Percentiles rank a stretch among this genome's conserved stretches.
These are phyloP conservation scores for Poecilia wingei DNA, from an alignment of 2,797 vertebrate species.

Conservation along the genomic window DNA sequence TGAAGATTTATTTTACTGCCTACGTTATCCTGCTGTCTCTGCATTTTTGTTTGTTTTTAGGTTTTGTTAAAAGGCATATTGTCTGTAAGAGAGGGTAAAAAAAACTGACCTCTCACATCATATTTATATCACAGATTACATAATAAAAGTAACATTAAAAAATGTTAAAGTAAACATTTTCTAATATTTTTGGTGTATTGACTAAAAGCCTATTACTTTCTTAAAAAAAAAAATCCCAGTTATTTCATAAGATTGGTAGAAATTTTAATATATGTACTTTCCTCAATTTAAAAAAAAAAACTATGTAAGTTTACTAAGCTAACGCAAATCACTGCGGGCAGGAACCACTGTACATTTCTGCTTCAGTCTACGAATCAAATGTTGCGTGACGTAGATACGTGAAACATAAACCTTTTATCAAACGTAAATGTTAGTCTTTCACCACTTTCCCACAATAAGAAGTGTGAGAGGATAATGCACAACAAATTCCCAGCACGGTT, in stretches of 20 bases:
- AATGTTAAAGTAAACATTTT: not conserved
- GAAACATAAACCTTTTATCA: not conserved
- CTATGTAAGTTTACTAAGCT: not conserved
- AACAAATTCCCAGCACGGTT: conserved; percentile 23
- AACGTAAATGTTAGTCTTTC: not conserved
- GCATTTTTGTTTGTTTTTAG: not conserved
- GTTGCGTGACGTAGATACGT: not conserved
- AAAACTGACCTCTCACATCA: not conserved
- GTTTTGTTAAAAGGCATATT: not conserved
- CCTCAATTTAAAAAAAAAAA: not conserved
- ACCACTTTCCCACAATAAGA: not conserved
- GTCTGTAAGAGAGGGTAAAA: not conserved
- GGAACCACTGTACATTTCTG: not conserved
- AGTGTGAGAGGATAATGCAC: conserved; percentile 25
- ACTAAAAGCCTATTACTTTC: not conserved
- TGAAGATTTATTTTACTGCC: not conserved
- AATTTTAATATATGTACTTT: too few relatives aligned
- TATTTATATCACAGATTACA: not conserved
- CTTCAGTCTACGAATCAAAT: not conserved
- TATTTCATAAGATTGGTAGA: not conserved
- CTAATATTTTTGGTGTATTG: not conserved
- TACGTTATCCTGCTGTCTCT: not conserved
- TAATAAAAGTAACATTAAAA: not conserved
- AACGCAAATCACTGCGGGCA: not conserved
- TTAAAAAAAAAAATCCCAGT: not conserved